phyloP scores from a whole-genome alignment of 2,888 invertebrate species.

The Rambutsinella grinnellia region DNA sequence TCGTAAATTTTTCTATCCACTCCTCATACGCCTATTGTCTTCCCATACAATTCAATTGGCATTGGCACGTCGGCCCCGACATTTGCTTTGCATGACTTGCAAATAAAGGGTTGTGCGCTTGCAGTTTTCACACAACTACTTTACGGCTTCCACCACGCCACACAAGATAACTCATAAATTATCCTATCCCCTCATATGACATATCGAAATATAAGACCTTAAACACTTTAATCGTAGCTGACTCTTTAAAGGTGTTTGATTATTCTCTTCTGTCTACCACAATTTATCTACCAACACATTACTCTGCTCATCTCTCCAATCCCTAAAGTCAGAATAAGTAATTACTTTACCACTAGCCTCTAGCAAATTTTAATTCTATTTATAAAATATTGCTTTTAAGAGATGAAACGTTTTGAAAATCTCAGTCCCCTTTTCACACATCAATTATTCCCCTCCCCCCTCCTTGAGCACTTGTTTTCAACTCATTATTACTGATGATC shows the following conservation, averaged over 20 bases:
- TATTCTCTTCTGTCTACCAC: background rate
- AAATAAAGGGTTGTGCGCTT: constrained; percentile 7
- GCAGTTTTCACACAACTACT: background rate
- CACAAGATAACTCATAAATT: constrained; percentile 6
- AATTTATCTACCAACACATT: too few species aligned
- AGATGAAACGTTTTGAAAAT: too few species aligned
- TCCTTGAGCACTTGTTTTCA: too few species aligned
- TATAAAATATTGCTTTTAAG: too few species aligned
- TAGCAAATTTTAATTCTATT: background rate
- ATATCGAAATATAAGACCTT: too few species aligned
- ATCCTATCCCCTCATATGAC: constrained; percentile 4
- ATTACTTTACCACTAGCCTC: background rate
- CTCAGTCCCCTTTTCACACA: too few species aligned
- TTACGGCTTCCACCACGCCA: background rate
- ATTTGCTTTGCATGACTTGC: background rate
- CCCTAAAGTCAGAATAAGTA: background rate
- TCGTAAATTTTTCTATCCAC: background rate
- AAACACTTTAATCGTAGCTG: background rate
- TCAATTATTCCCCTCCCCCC: too few species aligned
- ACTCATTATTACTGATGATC: too few species aligned
- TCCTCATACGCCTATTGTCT: constrained; percentile 23
- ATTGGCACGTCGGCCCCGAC: constrained; percentile 10
- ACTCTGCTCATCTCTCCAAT: too few species aligned
- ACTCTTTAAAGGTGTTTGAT: background rate
- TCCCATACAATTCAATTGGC: constrained; percentile 17